Evolutionary conservation across 1,140 invertebrate species (phyloP).

Genomic region (Tetranychus urticae): DNA sequence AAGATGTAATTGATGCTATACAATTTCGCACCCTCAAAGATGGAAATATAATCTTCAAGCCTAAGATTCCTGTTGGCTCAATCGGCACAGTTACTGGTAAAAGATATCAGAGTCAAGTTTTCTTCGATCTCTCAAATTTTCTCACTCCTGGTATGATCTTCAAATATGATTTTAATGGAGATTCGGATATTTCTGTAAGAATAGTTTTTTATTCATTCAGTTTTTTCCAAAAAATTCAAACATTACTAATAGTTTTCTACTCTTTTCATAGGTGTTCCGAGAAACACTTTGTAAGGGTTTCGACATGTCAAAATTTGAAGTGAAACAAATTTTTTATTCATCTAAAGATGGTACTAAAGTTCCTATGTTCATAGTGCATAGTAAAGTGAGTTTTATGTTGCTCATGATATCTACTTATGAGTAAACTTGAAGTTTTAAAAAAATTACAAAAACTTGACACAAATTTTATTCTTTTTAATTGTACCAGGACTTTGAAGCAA

Average conservation of each 20-base stretch:
- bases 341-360: constrained; percentile 87
- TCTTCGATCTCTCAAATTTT: constrained; percentile 82
- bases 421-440: neutral
- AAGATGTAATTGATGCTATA: constrained; percentile 70
- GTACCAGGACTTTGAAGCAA: constrained; percentile 27
- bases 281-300: constrained; percentile 65
- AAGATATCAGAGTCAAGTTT: constrained; percentile 63
- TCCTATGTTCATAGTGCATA: constrained; percentile 87
- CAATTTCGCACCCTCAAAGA: constrained; percentile 49
- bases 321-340: constrained; percentile 71
- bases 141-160: constrained; percentile 75
- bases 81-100: constrained; percentile 59
- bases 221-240: neutral
- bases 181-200: constrained; percentile 1
- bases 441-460: neutral
- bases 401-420: too few relatives aligned
- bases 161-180: constrained; percentile 26
- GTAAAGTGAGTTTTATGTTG: constrained; percentile 32
- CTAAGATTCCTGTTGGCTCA: constrained; percentile 49
- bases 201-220: neutral
- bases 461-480: too few relatives aligned
- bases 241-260: constrained; percentile 3
- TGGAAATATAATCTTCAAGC: constrained; percentile 39
- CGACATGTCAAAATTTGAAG: constrained; percentile 50
- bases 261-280: constrained; percentile 37